Conservation (phyloP, 2,888 invertebrate genomes). For the Drosophila nr. medialis region DNA sequence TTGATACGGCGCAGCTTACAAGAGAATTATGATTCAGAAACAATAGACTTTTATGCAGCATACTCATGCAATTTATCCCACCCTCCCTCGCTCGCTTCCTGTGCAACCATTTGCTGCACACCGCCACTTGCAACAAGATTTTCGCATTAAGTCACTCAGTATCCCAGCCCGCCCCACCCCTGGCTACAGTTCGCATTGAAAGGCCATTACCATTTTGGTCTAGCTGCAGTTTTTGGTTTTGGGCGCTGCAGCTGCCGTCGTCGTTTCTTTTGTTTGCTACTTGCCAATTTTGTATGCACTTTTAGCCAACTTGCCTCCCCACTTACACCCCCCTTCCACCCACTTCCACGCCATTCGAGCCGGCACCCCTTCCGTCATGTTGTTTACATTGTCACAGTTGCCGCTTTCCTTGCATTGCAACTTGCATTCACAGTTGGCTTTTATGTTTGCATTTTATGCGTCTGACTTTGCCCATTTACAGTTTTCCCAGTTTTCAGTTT, state of each 20-base stretch:
- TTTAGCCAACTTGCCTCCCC: constrained; percentile 46
- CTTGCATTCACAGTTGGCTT: constrained; percentile 75
- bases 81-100: constrained; percentile 6
- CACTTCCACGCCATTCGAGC: neutral
- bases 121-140: constrained; percentile 77
- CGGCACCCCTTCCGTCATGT: constrained; percentile 54
- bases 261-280: constrained; percentile 74
- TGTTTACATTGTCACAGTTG: constrained; percentile 80
- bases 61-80: constrained; percentile 12
- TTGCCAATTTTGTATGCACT: constrained; percentile 79
- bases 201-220: constrained; percentile 71
- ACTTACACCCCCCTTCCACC: constrained; percentile 1
- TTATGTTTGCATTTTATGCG: constrained; percentile 74
- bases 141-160: constrained; percentile 70
- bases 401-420: constrained; percentile 72
- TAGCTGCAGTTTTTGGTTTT: constrained; percentile 72
- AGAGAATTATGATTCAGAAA: constrained; percentile 79
- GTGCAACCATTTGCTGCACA: constrained; percentile 60
- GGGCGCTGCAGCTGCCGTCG: constrained; percentile 42
- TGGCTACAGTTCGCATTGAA: constrained; percentile 54
- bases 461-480: constrained; percentile 38
- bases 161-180: neutral
- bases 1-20: constrained; percentile 65
- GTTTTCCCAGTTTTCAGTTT: constrained; percentile 11
- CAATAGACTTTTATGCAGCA: constrained; percentile 77